Base-by-base conservation (phyloP, 2,113 vertebrate species). In the Chrysochloris asiatica region DNA sequence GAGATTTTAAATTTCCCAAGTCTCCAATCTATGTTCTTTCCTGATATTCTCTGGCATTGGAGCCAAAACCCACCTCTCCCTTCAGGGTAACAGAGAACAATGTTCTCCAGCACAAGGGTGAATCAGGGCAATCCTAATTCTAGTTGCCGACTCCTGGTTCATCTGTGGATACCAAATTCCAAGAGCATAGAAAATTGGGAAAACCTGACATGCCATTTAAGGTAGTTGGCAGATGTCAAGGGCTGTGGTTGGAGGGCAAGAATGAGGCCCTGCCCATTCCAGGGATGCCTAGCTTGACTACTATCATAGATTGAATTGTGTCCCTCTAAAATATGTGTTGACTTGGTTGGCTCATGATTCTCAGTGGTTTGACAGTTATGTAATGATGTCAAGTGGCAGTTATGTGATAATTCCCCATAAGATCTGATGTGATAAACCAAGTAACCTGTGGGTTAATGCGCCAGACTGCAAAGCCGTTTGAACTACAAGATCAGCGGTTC, bases 1-100 rank as follows among this genome's bases (percentile, higher is more conserved):
- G 59, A 89, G 82, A 75, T 63, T 45, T 67, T n/a, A 72, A 56
- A 41, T 6, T 45, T 80, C 41, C 61, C 48, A 1, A 14, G 8
- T 79, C 71, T 88, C 33, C 45, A 89, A 56, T 45, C 87, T 91
- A 48, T 67, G 65, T 38, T 38, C 43, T 73, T 93, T 90, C 78
- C 77, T 56, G 73, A 56, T 77, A 48, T 77, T 30, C 76, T 43
- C 12, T 38, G 52, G 59, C 67, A 77, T 82, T 69, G 21, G 56
- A 54, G 89, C 80, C 92, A 92, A 63, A 3, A 83, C 28, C 78
- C 88, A 87, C 33, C 41, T 36, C 59, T 71, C n/a, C n/a, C 56
- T 76, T 77, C 63, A 47, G 83, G 95, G 88, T 48, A 73, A 83
- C 78, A 75, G 80, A 88, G 83, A 90, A 92, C 36, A 93, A 81